A percentile compares a stretch with the other conserved stretches of the same genome.
phyloP scores from a whole-genome alignment of 2,797 vertebrate species.

The Mus caroli region DNA sequence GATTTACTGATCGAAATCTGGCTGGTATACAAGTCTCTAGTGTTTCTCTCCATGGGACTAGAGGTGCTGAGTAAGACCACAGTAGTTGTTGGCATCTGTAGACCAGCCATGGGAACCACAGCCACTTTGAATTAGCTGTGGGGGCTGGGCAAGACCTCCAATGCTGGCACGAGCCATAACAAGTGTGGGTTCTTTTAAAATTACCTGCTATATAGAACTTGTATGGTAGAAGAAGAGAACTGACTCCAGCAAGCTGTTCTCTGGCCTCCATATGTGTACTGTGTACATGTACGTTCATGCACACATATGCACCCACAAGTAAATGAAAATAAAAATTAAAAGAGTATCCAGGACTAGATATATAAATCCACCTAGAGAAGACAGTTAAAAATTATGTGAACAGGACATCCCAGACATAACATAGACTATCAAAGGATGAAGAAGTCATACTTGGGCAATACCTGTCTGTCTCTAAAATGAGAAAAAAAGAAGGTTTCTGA shows the following conservation, averaged over 20 bases:
- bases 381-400: neutral
- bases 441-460: too few species aligned
- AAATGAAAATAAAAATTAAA: neutral
- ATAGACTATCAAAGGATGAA: neutral
- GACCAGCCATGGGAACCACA: too few species aligned
- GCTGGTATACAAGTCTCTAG: too few species aligned
- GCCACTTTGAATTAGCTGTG: too few species aligned
- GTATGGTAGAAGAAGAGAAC: neutral
- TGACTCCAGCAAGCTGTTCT: neutral
- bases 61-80: too few species aligned
- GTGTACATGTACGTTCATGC: neutral
- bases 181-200: too few species aligned
- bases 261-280: neutral
- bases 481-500: neutral
- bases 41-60: too few species aligned
- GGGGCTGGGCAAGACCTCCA: too few species aligned
- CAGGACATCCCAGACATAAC: neutral
- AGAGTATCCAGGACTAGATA: neutral
- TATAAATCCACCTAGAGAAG: neutral
- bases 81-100: too few species aligned
- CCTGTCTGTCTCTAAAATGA: neutral
- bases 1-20: too few species aligned
- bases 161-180: too few species aligned
- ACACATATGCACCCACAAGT: neutral
- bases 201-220: neutral